Percentiles rank a stretch among this genome's conserved stretches.
phyloP scores from a whole-genome alignment of 2,888 invertebrate species.

The Oxystoma pomonae region DNA sequence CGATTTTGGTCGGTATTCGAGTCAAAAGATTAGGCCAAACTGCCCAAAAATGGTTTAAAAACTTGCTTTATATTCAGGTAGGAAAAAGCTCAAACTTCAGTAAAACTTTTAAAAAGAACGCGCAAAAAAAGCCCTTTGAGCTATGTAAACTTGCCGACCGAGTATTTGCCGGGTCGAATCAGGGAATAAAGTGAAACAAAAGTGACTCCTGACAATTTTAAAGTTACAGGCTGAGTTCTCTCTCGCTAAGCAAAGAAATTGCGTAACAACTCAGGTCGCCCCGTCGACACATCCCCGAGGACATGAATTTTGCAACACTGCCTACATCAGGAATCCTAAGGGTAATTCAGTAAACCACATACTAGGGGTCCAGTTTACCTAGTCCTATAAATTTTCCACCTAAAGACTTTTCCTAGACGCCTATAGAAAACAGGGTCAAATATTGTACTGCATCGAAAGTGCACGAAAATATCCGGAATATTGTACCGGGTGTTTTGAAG shows the following conservation, averaged over 20 bases:
- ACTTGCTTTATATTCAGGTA: not conserved
- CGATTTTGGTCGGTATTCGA: no score
- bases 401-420: not conserved
- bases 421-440: not conserved
- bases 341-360: conserved; percentile 18
- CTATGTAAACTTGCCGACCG: not conserved
- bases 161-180: conserved; percentile 1
- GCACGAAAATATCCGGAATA: not conserved
- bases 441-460: not conserved
- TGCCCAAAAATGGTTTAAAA: not conserved
- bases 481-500: no score
- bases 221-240: not conserved
- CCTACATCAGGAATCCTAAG: conserved; percentile 23
- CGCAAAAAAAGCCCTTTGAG: not conserved
- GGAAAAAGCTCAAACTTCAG: no score
- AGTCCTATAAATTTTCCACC: conserved; percentile 19
- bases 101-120: not conserved
- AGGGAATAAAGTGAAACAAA: conserved; percentile 3
- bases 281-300: not conserved
- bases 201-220: not conserved
- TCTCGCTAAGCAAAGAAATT: not conserved
- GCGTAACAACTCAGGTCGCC: not conserved
- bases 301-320: conserved; percentile 23
- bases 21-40: no score
- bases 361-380: conserved; percentile 19